Evolutionary conservation across 2,888 invertebrate genomes (phyloP).

Genomic region (Actias luna): DNA sequence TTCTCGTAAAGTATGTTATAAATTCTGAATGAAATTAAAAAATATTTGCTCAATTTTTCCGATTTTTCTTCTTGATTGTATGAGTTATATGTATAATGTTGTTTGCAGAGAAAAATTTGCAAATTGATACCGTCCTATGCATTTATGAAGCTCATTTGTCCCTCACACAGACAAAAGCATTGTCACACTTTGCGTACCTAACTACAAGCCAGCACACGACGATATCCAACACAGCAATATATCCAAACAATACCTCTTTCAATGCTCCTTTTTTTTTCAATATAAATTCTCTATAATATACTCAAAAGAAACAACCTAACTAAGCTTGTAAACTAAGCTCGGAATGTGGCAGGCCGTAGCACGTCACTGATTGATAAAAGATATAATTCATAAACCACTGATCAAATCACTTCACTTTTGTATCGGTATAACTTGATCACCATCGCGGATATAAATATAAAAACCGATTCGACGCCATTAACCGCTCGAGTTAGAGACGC

Average conservation of each 20-base stretch:
- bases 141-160: conserved; percentile 51
- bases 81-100: neutral
- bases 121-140: conserved; percentile 8
- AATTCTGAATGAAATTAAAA: too few species aligned
- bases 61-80: too few species aligned
- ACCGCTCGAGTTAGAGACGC: conserved; percentile 69
- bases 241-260: conserved; percentile 67
- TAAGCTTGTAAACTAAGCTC: conserved; percentile 63
- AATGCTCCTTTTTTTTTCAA: conserved; percentile 46
- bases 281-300: conserved; percentile 44
- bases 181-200: conserved; percentile 57
- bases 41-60: too few species aligned
- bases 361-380: conserved; percentile 32
- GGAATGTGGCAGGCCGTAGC: conserved; percentile 26
- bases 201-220: conserved; percentile 73
- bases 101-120: neutral
- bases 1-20: too few species aligned
- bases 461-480: conserved; percentile 69
- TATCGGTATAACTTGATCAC: conserved; percentile 32
- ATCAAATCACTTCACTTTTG: conserved; percentile 37
- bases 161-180: conserved; percentile 68
- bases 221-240: conserved; percentile 76
- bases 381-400: conserved; percentile 31
- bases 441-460: conserved; percentile 33
- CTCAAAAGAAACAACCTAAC: conserved; percentile 45